A percentile compares a stretch with the other conserved stretches of the same genome.
Conservation (phyloP, 1,140 invertebrate species). For the Oryzaephilus surinamensis region DNA sequence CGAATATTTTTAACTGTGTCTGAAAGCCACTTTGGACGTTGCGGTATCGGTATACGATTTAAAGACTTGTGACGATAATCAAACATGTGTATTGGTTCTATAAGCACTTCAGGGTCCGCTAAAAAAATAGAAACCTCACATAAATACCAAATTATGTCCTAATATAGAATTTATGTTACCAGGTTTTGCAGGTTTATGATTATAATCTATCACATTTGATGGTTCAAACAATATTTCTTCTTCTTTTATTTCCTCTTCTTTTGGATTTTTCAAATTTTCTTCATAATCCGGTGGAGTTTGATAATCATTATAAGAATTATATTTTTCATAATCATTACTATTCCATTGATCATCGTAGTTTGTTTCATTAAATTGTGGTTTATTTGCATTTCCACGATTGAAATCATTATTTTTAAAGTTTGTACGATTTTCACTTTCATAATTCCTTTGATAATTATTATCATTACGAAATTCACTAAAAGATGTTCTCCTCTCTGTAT, state of each 20-base stretch:
- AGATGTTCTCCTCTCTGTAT: too few species aligned
- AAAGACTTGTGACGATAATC: constrained; percentile 34
- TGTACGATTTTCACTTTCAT: too few species aligned
- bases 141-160: background rate
- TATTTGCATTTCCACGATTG: too few species aligned
- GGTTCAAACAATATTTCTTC: constrained; percentile 23
- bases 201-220: constrained; percentile 54
- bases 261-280: background rate
- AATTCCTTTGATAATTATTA: too few species aligned
- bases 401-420: too few species aligned
- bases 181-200: constrained; percentile 42
- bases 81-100: constrained; percentile 26
- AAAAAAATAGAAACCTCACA: background rate
- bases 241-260: constrained; percentile 2
- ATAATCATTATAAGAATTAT: constrained; percentile 3
- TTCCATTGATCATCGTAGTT: background rate
- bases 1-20: constrained; percentile 25
- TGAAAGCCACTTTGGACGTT: constrained; percentile 30
- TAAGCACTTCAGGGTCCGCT: constrained; percentile 22
- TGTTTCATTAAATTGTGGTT: constrained; percentile 4
- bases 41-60: constrained; percentile 30
- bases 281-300: background rate
- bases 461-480: too few species aligned
- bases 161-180: constrained; percentile 14
- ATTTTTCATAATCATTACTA: background rate